Conservation (phyloP, 1,140 invertebrate species). For the Apocrypta bakeri region DNA sequence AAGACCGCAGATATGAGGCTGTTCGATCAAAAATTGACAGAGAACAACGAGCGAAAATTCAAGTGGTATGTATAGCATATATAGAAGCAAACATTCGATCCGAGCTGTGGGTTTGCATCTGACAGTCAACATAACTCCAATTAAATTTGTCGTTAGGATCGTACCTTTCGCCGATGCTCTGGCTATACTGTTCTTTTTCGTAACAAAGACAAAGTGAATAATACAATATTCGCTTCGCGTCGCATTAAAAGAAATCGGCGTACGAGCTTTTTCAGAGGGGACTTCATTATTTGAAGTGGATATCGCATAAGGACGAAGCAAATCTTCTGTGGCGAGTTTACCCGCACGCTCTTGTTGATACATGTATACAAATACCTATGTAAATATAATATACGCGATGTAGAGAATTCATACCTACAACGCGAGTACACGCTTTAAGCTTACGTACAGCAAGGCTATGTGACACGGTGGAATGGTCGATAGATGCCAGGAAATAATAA, state of each 20-base stretch:
- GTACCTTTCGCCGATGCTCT: background rate
- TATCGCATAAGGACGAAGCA: background rate
- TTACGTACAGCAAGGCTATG: background rate
- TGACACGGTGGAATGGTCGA: background rate
- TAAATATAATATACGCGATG: too few species aligned
- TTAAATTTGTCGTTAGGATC: background rate
- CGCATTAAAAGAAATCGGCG: background rate
- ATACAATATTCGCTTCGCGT: background rate
- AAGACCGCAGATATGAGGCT: too few species aligned
- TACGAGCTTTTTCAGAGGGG: background rate
- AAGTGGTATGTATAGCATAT: background rate
- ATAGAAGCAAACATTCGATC: background rate
- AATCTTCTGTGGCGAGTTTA: background rate
- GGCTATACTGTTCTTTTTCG: background rate
- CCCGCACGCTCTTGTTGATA: background rate
- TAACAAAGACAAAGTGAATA: background rate
- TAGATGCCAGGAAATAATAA: background rate
- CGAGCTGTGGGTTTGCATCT: background rate
- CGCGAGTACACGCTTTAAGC: background rate
- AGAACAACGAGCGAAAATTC: background rate
- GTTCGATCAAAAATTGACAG: background rate
- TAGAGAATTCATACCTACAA: too few species aligned
- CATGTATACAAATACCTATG: background rate
- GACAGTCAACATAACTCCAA: constrained; percentile 29
- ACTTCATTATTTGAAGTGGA: background rate